Conservation (phyloP, 2,888 invertebrate genomes). For the Metopia argyrocephala region DNA sequence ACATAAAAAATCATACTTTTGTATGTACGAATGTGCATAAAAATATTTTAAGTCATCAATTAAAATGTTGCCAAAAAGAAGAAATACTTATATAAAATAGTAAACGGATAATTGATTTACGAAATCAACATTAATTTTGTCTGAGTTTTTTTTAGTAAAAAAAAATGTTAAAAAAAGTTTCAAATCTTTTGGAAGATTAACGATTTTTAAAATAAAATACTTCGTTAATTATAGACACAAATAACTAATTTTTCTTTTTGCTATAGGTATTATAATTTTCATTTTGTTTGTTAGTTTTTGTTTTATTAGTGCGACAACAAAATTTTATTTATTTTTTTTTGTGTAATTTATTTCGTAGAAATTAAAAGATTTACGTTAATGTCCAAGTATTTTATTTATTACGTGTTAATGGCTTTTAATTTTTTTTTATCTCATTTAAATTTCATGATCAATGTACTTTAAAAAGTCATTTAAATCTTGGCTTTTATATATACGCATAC, state of each 20-base stretch:
- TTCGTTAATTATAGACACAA: not conserved
- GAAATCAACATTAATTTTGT: not conserved
- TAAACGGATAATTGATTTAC: not conserved
- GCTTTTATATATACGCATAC: not conserved
- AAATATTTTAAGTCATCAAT: no score
- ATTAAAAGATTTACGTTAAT: not conserved
- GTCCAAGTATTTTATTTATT: not conserved
- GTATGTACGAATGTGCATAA: no score
- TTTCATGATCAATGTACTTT: not conserved
- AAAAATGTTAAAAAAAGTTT: no score
- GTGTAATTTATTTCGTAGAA: conserved; percentile 9
- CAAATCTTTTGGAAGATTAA: not conserved
- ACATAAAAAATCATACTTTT: no score
- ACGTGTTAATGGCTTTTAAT: conserved; percentile 12
- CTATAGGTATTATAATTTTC: not conserved
- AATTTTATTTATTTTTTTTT: not conserved
- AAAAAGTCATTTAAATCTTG: not conserved
- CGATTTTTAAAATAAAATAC: not conserved
- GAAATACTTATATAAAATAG: no score
- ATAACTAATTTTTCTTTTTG: not conserved
- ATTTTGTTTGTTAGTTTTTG: not conserved
- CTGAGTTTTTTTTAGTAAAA: not conserved
- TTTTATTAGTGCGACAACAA: not conserved
- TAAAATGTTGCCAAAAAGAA: no score
- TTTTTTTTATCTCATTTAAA: not conserved